Evolutionary conservation across 2,797 vertebrate genomes (phyloP).

Genomic region (Epinephelus malabaricus): DNA sequence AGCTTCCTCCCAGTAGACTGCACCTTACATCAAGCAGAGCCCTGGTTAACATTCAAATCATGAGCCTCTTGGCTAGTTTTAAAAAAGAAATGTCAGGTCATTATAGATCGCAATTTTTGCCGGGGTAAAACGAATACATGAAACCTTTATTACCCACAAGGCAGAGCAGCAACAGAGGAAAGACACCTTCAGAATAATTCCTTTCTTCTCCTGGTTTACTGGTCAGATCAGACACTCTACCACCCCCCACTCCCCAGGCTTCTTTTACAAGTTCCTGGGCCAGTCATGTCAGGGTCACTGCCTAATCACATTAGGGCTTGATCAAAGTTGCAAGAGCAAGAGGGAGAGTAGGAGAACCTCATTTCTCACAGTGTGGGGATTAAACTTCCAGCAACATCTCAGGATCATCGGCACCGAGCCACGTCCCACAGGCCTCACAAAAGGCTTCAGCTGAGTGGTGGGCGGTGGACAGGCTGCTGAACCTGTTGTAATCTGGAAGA

Average conservation of each 20-base stretch:
- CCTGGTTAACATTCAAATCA: constrained; percentile 88
- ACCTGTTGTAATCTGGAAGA: constrained; percentile 81
- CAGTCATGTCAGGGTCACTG: constrained; percentile 86
- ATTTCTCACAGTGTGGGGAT: constrained; percentile 83
- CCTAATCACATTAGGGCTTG: constrained; percentile 85
- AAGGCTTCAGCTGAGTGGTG: constrained; percentile 67
- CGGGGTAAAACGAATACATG: constrained; percentile 89
- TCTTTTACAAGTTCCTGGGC: constrained; percentile 79
- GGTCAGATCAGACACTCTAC: constrained; percentile 74
- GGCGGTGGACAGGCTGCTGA: constrained; percentile 61
- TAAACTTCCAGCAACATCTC: constrained; percentile 80
- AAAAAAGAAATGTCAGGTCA: constrained; percentile 89
- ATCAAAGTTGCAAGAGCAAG: constrained; percentile 84
- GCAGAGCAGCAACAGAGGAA: constrained; percentile 77
- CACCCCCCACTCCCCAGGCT: constrained; percentile 20
- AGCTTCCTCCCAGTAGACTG: constrained; percentile 66
- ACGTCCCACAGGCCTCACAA: constrained; percentile 62
- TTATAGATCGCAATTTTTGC: constrained; percentile 89
- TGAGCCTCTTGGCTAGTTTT: constrained; percentile 82
- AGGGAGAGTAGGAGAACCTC: constrained; percentile 74
- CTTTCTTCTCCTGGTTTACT: constrained; percentile 80
- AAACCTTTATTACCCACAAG: constrained; percentile 91
- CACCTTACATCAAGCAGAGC: constrained; percentile 71
- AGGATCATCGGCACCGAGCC: constrained; percentile 63
- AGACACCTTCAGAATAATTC: constrained; percentile 85